These are phyloP conservation scores for Clinocottus analis DNA, from an alignment of 2,113 vertebrate genomes.

Conservation along the genomic window DNA sequence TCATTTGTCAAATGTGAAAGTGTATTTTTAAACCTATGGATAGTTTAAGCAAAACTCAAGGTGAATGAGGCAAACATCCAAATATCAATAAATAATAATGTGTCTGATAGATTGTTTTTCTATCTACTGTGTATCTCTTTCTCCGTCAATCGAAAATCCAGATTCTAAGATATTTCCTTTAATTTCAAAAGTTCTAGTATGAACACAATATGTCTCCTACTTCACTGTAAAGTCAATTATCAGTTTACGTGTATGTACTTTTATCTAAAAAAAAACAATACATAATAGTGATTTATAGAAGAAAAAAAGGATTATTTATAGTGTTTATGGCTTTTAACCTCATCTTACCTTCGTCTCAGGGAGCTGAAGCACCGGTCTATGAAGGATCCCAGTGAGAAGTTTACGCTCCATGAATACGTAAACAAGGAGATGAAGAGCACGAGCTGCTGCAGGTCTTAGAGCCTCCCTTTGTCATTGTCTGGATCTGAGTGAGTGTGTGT, in stretches of 20 bases:
- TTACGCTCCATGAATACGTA: constrained; percentile 93
- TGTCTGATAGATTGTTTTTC: not conserved
- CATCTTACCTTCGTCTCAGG: constrained; percentile 69
- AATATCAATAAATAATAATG: not conserved
- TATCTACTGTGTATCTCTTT: not conserved
- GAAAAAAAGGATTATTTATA: not conserved
- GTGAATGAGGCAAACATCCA: not conserved
- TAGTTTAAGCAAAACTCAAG: not conserved
- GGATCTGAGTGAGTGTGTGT: not conserved
- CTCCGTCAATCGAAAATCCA: not conserved
- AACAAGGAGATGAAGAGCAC: constrained; percentile 87
- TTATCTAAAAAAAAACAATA: not conserved
- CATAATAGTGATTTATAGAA: not conserved
- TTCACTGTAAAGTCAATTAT: not conserved
- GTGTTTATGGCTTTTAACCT: not conserved
- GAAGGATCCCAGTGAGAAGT: constrained; percentile 87
- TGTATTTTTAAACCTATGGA: not conserved
- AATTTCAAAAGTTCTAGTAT: not conserved
- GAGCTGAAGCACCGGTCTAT: constrained; percentile 90
- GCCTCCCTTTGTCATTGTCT: not conserved
- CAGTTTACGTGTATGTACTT: not conserved
- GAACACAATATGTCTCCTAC: not conserved
- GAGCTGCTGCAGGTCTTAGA: constrained; percentile 77
- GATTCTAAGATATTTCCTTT: not conserved
- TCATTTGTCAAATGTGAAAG: not conserved